Evolutionary conservation across 2,797 vertebrate species (phyloP).

Genomic region (Malacoctenus gilli): DNA sequence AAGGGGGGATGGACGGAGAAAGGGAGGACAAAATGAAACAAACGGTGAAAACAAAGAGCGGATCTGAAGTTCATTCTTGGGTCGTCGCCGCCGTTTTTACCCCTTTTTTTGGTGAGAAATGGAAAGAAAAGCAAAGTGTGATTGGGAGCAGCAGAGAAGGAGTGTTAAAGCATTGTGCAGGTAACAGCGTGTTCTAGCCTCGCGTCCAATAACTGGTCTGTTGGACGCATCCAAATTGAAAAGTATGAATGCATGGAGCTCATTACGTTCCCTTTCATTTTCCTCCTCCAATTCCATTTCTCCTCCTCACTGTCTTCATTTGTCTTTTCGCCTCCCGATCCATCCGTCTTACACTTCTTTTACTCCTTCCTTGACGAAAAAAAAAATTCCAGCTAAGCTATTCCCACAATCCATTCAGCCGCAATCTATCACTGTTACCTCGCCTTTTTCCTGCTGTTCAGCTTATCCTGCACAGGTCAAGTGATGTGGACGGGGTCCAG

Average conservation of each 20-base stretch:
- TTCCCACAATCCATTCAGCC: slow-evolving; percentile 2
- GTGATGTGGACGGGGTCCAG: background rate
- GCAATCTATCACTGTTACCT: slow-evolving; percentile 6
- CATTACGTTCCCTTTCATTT: slow-evolving; percentile 29
- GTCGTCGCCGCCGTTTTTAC: too few species aligned
- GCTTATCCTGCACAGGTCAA: slow-evolving; percentile 11
- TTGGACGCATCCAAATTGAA: slow-evolving; percentile 44
- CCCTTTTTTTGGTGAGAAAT: background rate
- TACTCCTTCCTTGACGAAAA: background rate
- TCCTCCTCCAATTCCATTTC: slow-evolving; percentile 9
- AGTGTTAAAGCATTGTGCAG: slow-evolving; percentile 12
- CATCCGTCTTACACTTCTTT: background rate
- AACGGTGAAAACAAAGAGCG: too few species aligned
- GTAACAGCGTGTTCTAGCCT: slow-evolving; percentile 55
- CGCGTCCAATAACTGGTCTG: slow-evolving; percentile 44
- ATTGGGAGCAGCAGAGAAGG: slow-evolving; percentile 10
- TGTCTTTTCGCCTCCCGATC: slow-evolving; percentile 5
- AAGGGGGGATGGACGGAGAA: background rate
- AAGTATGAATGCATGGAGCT: slow-evolving; percentile 37
- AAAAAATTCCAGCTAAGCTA: slow-evolving; percentile 1
- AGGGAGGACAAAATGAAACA: slow-evolving; percentile 6
- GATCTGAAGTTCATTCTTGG: too few species aligned
- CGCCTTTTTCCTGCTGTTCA: background rate
- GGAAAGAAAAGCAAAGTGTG: slow-evolving; percentile 3
- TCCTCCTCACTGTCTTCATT: slow-evolving; percentile 2